Evolutionary conservation across 2,888 invertebrate genomes (phyloP), one percentile per base, ranked within the genome.

Genomic region (Drosophila barbarae): DNA sequence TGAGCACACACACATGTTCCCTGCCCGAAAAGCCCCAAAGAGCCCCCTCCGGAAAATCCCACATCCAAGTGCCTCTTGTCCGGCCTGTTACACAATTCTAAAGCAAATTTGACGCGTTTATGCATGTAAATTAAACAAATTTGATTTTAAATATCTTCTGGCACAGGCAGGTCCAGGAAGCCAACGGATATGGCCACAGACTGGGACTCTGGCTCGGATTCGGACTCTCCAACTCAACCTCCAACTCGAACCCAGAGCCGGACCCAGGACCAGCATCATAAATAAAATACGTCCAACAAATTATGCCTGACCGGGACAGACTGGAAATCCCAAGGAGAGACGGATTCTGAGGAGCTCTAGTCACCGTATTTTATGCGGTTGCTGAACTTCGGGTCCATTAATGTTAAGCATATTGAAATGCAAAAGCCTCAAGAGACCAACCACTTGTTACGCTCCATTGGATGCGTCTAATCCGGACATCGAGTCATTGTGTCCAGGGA

Each of bases 71-170:
- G 28, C 44, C 44, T 46, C 39, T 34, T n/a, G 36, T 21, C 54
- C 84, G 80, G 77, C 65, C 69, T 74, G 74, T 66, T 77, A 72
- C 77, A 77, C 73, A 77, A 72, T 74, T 67, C 67, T 74, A 74
- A 85, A 85, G 75, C 84, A 81, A 84, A 84, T 81, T 81, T 81
- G 81, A 81, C 81, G 85, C 81, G 81, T 84, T 81, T 85, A 85
- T 81, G 81, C 84, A 85, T 81, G 81, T 84, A 81, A 81, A 85
- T 81, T 81, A 81, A 84, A 77, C 85, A 81, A 81, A 81, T 81
- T 81, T 81, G 81, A 81, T 81, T 81, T 81, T 85, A 85, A 81
- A 84, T 84, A 81, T 81, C 81, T 84, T 85, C 66, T 81, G 76
- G 77, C 72, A 69, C 61, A 59, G 68, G 63, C 65, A 36, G 63